phyloP scores from a whole-genome alignment of 2,113 vertebrate genomes.

The Alosa alosa region DNA sequence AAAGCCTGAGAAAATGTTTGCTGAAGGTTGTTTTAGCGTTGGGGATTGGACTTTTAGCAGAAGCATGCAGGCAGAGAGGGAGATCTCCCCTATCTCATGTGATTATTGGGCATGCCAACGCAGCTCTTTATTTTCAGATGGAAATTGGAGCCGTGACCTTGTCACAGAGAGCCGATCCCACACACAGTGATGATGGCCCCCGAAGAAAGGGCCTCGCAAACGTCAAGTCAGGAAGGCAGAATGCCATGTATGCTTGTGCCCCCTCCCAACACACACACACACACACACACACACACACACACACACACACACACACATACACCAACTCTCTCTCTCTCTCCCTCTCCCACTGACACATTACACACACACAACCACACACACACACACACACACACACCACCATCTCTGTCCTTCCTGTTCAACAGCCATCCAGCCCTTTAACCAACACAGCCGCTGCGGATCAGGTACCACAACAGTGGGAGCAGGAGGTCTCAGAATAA shows the following conservation, averaged over 20 bases:
- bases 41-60: not conserved
- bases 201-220: constrained; percentile 22
- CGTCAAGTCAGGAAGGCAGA: constrained; percentile 37
- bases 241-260: constrained; percentile 21
- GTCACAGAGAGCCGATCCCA: constrained; percentile 34
- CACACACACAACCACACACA: constrained; percentile 6
- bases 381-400: not conserved
- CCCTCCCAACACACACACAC: not conserved
- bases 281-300: not conserved
- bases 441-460: constrained; percentile 28
- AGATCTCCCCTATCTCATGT: constrained; percentile 22
- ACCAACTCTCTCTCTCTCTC: not conserved
- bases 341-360: not conserved
- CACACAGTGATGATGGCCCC: constrained; percentile 29
- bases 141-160: constrained; percentile 26
- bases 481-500: constrained; percentile 24
- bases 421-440: constrained; percentile 2
- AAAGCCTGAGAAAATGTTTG: constrained; percentile 6
- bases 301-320: not conserved
- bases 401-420: not conserved
- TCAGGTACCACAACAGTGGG: constrained; percentile 37
- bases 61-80: constrained; percentile 1
- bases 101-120: constrained; percentile 15
- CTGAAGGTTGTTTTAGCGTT: constrained; percentile 7
- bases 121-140: constrained; percentile 30